Conservation (phyloP, 2,797 vertebrate species). For the Alca torda region DNA sequence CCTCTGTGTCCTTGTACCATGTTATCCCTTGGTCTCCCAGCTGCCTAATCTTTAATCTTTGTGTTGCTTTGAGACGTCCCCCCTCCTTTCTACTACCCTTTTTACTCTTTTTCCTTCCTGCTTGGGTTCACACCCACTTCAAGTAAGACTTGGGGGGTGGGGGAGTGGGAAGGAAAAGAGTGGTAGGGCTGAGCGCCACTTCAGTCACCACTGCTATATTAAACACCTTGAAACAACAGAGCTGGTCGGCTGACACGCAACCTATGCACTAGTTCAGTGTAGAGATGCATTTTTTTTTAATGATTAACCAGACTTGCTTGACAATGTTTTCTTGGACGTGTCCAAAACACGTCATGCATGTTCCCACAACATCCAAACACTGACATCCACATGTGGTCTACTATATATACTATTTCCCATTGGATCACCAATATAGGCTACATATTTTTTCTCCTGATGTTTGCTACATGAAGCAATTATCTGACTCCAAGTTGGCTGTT, state of each 20-base stretch:
- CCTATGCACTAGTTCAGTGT: not conserved
- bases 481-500: not conserved
- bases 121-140: not conserved
- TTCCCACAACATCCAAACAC: not conserved
- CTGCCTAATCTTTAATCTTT: not conserved
- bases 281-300: not conserved
- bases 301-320: not conserved
- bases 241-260: not conserved
- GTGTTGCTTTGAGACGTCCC: not conserved
- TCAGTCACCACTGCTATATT: not conserved
- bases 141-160: not conserved
- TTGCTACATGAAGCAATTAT: not conserved
- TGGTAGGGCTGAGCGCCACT: not conserved
- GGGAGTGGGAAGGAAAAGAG: not conserved
- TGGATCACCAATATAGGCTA: not conserved
- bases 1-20: not conserved
- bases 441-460: not conserved
- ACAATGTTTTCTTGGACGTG: not conserved
- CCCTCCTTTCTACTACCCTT: not conserved
- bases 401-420: not conserved
- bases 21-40: not conserved
- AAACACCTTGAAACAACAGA: not conserved
- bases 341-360: rapidly evolving
- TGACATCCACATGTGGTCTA: not conserved
- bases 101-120: not conserved